A percentile compares a stretch with the other conserved stretches of the same genome.
Conservation (phyloP, 2,113 vertebrate genomes). For the Pica pica region DNA sequence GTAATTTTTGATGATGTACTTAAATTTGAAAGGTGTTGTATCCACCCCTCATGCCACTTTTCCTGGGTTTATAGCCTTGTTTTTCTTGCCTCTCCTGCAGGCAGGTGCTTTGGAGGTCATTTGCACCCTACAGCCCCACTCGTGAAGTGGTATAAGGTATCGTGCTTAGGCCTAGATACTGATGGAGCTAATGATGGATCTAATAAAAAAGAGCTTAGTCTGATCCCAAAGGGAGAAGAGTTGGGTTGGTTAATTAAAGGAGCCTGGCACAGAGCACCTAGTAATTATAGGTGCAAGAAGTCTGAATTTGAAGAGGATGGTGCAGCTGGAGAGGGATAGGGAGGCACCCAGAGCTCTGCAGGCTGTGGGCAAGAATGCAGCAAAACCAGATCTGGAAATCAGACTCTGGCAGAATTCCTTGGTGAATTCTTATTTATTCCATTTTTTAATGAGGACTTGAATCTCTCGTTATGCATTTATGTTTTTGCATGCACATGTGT, state of each 20-base stretch:
- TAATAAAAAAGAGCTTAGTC: constrained; percentile 67
- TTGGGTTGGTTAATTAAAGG: constrained; percentile 80
- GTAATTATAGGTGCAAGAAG: constrained; percentile 82
- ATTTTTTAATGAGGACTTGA: constrained; percentile 63
- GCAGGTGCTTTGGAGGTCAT: constrained; percentile 26
- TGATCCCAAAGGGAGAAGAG: constrained; percentile 74
- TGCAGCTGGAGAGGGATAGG: constrained; percentile 75
- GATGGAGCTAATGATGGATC: constrained; percentile 54
- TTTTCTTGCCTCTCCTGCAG: not conserved
- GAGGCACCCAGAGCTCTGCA: constrained; percentile 71
- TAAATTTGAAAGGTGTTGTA: not conserved
- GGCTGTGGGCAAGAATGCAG: constrained; percentile 76
- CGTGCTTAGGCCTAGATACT: constrained; percentile 22
- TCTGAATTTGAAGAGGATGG: constrained; percentile 74
- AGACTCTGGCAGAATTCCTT: constrained; percentile 70
- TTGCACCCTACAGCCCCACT: constrained; percentile 30
- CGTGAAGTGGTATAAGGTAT: not conserved
- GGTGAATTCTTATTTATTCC: constrained; percentile 69
- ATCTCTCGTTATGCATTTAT: constrained; percentile 45
- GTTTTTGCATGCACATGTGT: constrained; percentile 40
- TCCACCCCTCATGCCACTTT: not conserved
- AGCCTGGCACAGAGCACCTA: constrained; percentile 72
- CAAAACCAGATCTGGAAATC: constrained; percentile 74
- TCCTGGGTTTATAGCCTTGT: not conserved
- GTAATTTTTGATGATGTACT: not conserved